Percentiles rank a stretch among this genome's conserved stretches.
These are phyloP conservation scores for Mormyrops attenuatus DNA, from an alignment of 2,797 vertebrate genomes.

Conservation along the genomic window DNA sequence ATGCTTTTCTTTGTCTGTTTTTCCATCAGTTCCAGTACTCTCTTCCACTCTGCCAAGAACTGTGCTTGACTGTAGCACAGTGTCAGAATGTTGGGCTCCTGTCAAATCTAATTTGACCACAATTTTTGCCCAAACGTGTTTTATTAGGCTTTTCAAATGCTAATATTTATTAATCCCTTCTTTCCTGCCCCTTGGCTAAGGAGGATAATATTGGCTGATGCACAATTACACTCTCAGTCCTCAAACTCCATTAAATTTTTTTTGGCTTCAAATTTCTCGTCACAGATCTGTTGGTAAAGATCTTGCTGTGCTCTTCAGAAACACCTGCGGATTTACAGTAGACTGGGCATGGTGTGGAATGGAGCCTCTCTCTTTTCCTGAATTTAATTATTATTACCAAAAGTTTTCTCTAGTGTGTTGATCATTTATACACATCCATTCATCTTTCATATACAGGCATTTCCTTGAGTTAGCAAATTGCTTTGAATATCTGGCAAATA, in stretches of 20 bases:
- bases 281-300: not conserved
- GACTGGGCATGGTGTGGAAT: not conserved
- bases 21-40: not conserved
- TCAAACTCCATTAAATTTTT: not conserved
- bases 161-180: slow-evolving; percentile 3
- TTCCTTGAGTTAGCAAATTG: not conserved
- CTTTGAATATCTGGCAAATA: not conserved
- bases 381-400: not conserved
- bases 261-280: not conserved
- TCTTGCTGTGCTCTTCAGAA: not conserved
- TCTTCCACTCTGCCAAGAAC: not conserved
- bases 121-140: not conserved
- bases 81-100: not conserved
- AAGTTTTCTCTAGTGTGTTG: not conserved
- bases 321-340: not conserved
- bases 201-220: not conserved
- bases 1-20: not conserved
- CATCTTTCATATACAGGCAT: not conserved
- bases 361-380: not conserved
- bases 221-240: not conserved
- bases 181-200: not conserved
- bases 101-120: not conserved
- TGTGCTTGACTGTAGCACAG: not conserved
- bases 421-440: not conserved
- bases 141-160: not conserved